Base-by-base conservation (phyloP, 2,888 invertebrate species). In the Drosophila kambysellisi region DNA sequence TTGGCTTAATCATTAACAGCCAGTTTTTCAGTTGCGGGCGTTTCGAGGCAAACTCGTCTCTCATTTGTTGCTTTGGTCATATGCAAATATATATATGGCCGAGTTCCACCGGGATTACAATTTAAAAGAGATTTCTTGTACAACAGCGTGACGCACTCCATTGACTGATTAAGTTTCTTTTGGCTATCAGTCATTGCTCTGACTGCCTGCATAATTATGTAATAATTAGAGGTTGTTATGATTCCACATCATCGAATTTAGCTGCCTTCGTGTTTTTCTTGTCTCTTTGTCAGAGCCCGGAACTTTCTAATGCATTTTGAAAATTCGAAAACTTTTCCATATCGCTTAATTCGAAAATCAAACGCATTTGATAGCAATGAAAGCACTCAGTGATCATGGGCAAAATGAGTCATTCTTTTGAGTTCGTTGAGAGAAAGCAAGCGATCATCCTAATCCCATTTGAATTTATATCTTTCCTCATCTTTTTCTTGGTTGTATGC, bases 241-340 rank as follows among this genome's bases (percentile, higher is more conserved):
- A 63, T 67, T 76, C 62, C 82, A 66, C 72, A 56, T 52, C 50
- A 64, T 48, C 35, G 7, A 25, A 3, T 46, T 25, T 58, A 29
- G 12, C 30, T 70, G 29, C 30, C 17, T 25, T 12, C 60, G 3
- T 46, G 32, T 39, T 43, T 43, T 20, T 25, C 25, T 50, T 50
- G 29, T 29, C 32, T 50, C 67, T 48, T 48, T 35, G 58, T 37
- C 70, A 43, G 57, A 61, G 50, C 41, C 56, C 39, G 37, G 48
- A 82, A 84, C 84, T 84, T 84, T 84, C 84, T 84, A 84, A 83
- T 85, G 83, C 83, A 83, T 51, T 78, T 73, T 70, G 70, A 67
- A 78, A 78, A 78, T 60, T 61, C 61, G 20, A 71, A 83, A 83
- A 86, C 58, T 76, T 84, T 86, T 88, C 88, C 86, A 76, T 75